phyloP scores from a whole-genome alignment of 1,140 invertebrate species.

The Lepidurus couesii region DNA sequence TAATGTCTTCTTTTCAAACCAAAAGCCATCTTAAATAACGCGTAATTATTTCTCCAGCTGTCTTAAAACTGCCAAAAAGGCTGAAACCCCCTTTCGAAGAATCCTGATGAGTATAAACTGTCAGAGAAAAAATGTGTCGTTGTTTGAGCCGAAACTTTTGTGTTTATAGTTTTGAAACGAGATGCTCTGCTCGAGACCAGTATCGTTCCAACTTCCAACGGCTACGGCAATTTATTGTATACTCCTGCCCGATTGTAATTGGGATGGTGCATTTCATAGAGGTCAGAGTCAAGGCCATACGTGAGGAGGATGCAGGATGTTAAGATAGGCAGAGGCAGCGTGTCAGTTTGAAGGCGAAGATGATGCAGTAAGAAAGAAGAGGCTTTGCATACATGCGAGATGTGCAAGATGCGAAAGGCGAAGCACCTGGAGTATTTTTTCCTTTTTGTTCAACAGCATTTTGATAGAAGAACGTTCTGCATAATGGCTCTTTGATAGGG shows the following conservation, averaged over 20 bases:
- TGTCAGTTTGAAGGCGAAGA: background rate
- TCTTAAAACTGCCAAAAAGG: too few species aligned
- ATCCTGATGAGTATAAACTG: too few species aligned
- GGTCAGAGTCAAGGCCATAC: constrained; percentile 20
- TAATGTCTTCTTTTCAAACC: too few species aligned
- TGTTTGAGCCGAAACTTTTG: too few species aligned
- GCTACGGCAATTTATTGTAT: background rate
- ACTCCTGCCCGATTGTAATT: background rate
- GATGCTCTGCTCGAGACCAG: too few species aligned
- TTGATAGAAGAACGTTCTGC: background rate
- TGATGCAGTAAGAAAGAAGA: constrained; percentile 4
- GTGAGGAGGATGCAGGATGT: constrained; percentile 14
- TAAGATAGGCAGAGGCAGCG: constrained; percentile 8
- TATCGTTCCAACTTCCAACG: too few species aligned
- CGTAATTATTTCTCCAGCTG: too few species aligned
- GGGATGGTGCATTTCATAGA: constrained; percentile 12
- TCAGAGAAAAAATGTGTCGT: too few species aligned
- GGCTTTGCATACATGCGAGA: background rate
- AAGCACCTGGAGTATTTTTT: background rate
- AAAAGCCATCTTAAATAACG: too few species aligned
- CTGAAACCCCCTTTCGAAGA: too few species aligned
- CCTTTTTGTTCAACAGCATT: background rate
- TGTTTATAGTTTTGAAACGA: too few species aligned
- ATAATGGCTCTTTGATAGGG: constrained; percentile 13
- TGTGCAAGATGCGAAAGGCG: too few species aligned